Conservation (phyloP, 2,113 vertebrate species). For the Chitala chitala region DNA sequence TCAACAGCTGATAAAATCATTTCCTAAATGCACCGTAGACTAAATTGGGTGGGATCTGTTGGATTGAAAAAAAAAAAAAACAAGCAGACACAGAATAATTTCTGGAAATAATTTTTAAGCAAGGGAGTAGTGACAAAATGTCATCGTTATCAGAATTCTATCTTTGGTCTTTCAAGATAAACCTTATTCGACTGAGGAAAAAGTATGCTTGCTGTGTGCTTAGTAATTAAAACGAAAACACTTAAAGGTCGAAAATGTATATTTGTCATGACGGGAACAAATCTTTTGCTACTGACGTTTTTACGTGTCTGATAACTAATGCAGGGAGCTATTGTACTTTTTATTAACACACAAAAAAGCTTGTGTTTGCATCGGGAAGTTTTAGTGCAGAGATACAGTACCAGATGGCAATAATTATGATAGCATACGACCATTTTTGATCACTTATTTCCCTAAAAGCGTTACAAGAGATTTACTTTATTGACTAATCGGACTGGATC, state of each 20-base stretch:
- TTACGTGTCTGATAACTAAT: not conserved
- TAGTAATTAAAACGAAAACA: not conserved
- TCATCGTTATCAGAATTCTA: not conserved
- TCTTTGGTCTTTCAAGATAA: not conserved
- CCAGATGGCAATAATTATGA: constrained; percentile 12
- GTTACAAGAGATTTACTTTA: constrained; percentile 12
- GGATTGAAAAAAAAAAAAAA: not conserved
- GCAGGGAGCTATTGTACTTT: not conserved
- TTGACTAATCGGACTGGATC: constrained; percentile 11
- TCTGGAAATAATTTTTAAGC: not conserved
- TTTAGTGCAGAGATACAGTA: not conserved
- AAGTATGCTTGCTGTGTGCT: not conserved
- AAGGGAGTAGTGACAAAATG: not conserved
- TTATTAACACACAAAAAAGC: not conserved
- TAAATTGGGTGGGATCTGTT: not conserved
- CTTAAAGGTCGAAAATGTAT: not conserved
- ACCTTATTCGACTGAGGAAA: not conserved
- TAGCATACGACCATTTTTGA: not conserved
- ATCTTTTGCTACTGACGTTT: not conserved
- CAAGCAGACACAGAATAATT: not conserved
- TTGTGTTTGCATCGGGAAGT: not conserved
- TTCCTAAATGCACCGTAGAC: not conserved
- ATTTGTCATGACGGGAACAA: not conserved
- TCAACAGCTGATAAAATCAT: not conserved
- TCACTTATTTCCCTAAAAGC: constrained; percentile 10